Evolutionary conservation across 2,888 invertebrate genomes (phyloP).

Genomic region (Drosophila crucigera): DNA sequence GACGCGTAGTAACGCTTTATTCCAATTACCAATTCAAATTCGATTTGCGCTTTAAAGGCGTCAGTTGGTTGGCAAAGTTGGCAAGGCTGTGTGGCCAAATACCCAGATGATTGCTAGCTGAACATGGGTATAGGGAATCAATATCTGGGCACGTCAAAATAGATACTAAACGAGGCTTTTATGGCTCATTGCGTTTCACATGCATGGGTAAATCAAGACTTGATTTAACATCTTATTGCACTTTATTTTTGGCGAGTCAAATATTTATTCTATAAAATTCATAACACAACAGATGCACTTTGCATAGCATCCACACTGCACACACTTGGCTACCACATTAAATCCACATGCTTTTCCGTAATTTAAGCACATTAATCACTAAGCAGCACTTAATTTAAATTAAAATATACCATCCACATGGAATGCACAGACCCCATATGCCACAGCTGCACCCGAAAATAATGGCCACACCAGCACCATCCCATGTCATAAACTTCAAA

Average conservation of each 20-base stretch:
- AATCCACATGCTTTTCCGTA: background rate
- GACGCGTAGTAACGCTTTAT: conserved; percentile 48
- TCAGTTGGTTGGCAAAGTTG: conserved; percentile 11
- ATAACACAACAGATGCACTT: background rate
- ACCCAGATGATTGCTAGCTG: conserved; percentile 16
- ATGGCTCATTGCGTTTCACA: conserved; percentile 35
- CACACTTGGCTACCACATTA: background rate
- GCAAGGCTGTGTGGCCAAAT: background rate
- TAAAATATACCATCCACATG: background rate
- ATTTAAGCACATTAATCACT: background rate
- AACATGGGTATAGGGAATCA: conserved; percentile 10
- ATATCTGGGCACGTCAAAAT: conserved; percentile 3
- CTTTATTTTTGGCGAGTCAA: background rate
- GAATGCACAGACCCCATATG: conserved; percentile 3
- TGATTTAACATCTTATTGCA: conserved; percentile 5
- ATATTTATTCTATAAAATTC: background rate
- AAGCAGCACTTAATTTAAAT: background rate
- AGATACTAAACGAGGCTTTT: conserved; percentile 33
- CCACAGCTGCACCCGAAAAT: conserved; percentile 16
- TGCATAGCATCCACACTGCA: background rate
- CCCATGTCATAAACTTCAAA: conserved; percentile 22
- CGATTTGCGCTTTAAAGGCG: conserved; percentile 68
- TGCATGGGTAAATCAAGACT: conserved; percentile 9
- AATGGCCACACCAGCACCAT: background rate
- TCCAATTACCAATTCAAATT: conserved; percentile 76